These are phyloP conservation scores for Proteles cristata DNA, from an alignment of 2,113 vertebrate genomes.

Conservation along the genomic window DNA sequence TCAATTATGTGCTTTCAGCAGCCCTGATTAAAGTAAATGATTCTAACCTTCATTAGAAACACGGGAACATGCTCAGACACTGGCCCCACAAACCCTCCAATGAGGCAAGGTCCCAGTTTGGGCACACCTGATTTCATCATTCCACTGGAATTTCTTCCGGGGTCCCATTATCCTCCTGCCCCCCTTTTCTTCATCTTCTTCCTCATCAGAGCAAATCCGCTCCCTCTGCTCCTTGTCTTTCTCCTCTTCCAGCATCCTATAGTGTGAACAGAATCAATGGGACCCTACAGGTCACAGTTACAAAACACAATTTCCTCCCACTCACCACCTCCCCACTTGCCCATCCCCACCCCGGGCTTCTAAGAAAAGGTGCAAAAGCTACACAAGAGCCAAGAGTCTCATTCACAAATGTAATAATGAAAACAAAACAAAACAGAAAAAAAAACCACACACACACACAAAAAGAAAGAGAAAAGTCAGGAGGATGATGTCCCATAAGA, in stretches of 20 bases:
- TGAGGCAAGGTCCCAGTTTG: conserved; percentile 47
- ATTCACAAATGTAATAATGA: neutral
- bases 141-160: conserved; percentile 96
- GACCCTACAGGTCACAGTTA: fast-evolving
- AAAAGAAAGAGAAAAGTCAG: neutral
- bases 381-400: neutral
- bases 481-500: neutral
- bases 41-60: conserved; percentile 41
- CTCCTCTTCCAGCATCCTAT: conserved; percentile 92
- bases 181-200: conserved; percentile 90
- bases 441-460: neutral
- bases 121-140: conserved; percentile 94
- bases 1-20: conserved; percentile 45
- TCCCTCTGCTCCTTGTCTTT: conserved; percentile 90
- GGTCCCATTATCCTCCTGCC: conserved; percentile 90
- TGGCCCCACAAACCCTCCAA: conserved; percentile 66
- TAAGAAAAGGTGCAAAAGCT: neutral
- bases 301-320: neutral
- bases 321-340: neutral
- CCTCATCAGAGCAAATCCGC: conserved; percentile 89
- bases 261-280: neutral
- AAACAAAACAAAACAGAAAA: neutral
- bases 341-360: neutral
- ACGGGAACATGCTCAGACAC: conserved; percentile 53
- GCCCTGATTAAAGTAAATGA: conserved; percentile 60